Evolutionary conservation across 2,797 vertebrate species (phyloP).

Genomic region (Neolamprologus multifasciatus): DNA sequence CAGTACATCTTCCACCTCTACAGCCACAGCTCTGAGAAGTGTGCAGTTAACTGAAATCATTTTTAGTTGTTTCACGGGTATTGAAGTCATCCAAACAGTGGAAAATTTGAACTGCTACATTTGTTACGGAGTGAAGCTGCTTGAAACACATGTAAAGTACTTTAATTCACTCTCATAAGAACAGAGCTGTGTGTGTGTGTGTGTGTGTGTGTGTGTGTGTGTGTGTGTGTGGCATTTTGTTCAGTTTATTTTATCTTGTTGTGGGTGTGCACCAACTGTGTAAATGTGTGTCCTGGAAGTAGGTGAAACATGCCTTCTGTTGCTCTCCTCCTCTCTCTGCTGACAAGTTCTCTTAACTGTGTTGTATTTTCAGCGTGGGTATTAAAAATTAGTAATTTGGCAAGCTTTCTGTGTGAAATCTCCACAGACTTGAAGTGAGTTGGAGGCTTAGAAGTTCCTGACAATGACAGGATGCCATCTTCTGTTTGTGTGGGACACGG

Average conservation of each 20-base stretch:
- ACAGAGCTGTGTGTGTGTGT: not conserved
- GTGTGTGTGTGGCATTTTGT: conserved; percentile 20
- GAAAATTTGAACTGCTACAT: not conserved
- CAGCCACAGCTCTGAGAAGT: not conserved
- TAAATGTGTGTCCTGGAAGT: conserved; percentile 50
- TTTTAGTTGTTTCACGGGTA: not conserved
- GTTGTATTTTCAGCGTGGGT: conserved; percentile 46
- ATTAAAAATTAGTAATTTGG: conserved; percentile 55
- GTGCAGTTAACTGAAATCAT: not conserved
- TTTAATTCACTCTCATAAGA: not conserved
- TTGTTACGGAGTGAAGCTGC: not conserved
- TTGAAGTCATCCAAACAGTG: not conserved
- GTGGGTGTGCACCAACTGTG: conserved; percentile 59
- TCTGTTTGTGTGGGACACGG: conserved; percentile 17
- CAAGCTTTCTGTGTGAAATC: conserved; percentile 40
- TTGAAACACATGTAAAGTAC: not conserved
- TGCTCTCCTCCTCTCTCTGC: conserved; percentile 44
- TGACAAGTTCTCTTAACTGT: conserved; percentile 46
- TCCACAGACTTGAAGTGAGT: conserved; percentile 29
- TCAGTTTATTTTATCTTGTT: conserved; percentile 48
- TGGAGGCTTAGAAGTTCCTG: conserved; percentile 29
- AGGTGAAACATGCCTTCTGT: conserved; percentile 62
- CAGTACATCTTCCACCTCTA: not conserved
- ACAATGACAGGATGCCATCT: conserved; percentile 41
- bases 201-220: not conserved